Conservation (phyloP, 2,888 invertebrate species). For the Plebejus melissa region DNA sequence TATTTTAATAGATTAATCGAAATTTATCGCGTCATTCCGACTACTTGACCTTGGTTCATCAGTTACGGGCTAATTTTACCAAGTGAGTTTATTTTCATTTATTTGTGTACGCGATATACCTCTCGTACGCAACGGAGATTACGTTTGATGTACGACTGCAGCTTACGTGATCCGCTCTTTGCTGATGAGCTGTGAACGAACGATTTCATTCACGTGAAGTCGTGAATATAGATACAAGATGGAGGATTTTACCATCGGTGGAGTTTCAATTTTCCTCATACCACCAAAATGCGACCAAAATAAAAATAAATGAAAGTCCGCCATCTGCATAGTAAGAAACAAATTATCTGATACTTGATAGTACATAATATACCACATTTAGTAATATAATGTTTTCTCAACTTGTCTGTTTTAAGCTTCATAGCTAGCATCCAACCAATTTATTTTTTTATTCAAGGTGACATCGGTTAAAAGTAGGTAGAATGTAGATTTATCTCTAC, state of each 20-base stretch:
- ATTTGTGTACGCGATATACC: slow-evolving; percentile 33
- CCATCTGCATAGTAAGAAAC: too few relatives aligned
- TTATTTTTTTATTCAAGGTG: too few relatives aligned
- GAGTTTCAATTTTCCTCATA: not conserved
- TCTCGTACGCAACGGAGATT: slow-evolving; percentile 11
- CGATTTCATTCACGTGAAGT: not conserved
- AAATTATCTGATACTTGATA: too few relatives aligned
- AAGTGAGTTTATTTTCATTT: slow-evolving; percentile 36
- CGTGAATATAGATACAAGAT: slow-evolving; percentile 3
- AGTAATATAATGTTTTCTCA: too few relatives aligned
- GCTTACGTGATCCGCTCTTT: slow-evolving; percentile 15
- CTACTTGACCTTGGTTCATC: slow-evolving; percentile 19
- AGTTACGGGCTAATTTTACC: slow-evolving; percentile 34
- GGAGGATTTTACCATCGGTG: not conserved
- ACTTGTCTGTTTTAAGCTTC: too few relatives aligned
- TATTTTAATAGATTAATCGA: not conserved
- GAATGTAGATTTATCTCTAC: too few relatives aligned
- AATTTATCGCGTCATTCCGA: not conserved
- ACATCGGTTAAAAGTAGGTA: too few relatives aligned
- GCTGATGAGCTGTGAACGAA: slow-evolving; percentile 15
- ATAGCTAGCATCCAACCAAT: too few relatives aligned
- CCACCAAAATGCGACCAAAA: not conserved
- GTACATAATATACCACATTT: too few relatives aligned
- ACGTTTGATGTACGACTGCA: slow-evolving; percentile 27
- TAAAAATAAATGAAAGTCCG: too few relatives aligned